Base-by-base conservation (phyloP, 2,888 invertebrate species). In the Athalia cordata region DNA sequence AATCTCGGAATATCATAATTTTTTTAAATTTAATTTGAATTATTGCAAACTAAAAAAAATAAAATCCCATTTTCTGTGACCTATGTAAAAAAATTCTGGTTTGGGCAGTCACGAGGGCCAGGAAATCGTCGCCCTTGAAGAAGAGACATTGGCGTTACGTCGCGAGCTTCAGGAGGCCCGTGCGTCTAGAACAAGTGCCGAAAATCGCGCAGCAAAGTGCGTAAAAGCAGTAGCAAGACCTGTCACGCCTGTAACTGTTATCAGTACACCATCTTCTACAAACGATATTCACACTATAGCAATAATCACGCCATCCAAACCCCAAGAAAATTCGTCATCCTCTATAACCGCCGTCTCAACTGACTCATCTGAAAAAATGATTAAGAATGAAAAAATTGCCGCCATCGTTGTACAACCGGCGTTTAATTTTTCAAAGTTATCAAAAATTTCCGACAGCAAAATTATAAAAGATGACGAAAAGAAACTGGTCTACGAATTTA, bases 61-160 rank as follows among this genome's bases (percentile, higher is more conserved):
- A 9, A 47, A 65, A 13, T 65, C 6, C 47, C 47, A 55, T 55
- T 55, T 55, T 11, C n/a, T 55, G 55, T 55, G n/a, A 55, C 55
- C 55, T n/a, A 55, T 11, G 29, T 29, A 29, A 29, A 29, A 29
- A 29, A 29, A 29, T 29, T 29, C 29, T 29, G 29, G 29, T 29
- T 29, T 29, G 29, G 29, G 13, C 47, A 87, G 86, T 84, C 87
- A 85, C 83, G 87, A 86, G 80, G 86, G 85, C 78, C 89, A 87
- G 72, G 89, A 89, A 85, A 89, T 90, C 81, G 88, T 87, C 66
- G 89, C 89, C 80, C 87, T 89, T 82, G 90, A 90, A 84, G 88
- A 89, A 83, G 90, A 90, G 82, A 87, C 85, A 15, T 82, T 90
- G 85, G 85, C 86, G 78, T 83, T 89, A 78, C 86, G 89, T 59